These are phyloP conservation scores for Eucidaris tribuloides DNA, from an alignment of 35 echinoderm and acorn worm species.

Conservation along the genomic window DNA sequence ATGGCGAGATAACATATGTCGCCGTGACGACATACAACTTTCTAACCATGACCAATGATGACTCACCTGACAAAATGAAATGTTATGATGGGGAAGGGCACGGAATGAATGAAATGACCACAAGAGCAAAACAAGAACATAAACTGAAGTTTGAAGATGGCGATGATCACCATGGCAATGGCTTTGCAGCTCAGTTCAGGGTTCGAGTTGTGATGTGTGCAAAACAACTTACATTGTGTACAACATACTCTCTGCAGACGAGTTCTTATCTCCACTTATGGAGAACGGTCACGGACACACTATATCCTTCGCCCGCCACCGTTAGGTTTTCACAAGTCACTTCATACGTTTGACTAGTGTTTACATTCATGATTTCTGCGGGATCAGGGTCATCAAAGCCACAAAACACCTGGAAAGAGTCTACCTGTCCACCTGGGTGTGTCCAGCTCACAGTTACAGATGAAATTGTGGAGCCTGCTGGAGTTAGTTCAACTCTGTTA, in stretches of 20 bases:
- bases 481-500: neutral
- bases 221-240: too few relatives aligned
- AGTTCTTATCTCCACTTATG: neutral
- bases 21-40: too few relatives aligned
- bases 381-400: neutral
- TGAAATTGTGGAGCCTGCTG: neutral
- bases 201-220: too few relatives aligned
- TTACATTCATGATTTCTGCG: neutral
- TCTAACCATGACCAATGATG: too few relatives aligned
- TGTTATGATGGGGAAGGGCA: too few relatives aligned
- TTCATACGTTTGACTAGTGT: neutral
- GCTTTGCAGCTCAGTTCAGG: too few relatives aligned
- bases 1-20: too few relatives aligned
- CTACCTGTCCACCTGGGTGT: neutral
- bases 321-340: neutral
- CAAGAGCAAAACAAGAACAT: too few relatives aligned
- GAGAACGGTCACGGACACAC: neutral
- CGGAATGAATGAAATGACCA: too few relatives aligned
- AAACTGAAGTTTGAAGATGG: too few relatives aligned
- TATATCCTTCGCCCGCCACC: neutral
- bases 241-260: neutral
- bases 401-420: slow-evolving; percentile 13
- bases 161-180: too few relatives aligned
- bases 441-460: neutral
- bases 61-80: too few relatives aligned